Base-by-base conservation (phyloP, 2,888 invertebrate species). In the Epinotia ramella region DNA sequence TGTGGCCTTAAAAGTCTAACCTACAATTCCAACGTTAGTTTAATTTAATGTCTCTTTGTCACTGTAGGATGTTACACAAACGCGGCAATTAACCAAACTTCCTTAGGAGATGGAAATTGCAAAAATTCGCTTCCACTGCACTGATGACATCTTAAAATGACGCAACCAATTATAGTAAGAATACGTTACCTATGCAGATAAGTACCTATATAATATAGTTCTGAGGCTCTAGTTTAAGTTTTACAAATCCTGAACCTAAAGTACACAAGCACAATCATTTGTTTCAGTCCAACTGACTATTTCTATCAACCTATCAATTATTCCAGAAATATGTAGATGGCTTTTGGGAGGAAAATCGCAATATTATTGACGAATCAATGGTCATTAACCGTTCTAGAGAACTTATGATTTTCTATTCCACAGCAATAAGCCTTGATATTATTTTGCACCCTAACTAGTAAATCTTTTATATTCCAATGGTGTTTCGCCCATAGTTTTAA, bases 71-170 rank as follows among this genome's bases (percentile, higher is more conserved):
- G 59, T 69, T 69, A 69, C 69, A 46, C 59, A 69, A 60, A 69
- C 49, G 64, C n/a, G 62, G 62, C 16, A 49, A 49, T 53, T 46
- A 69, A 73, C 40, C 63, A 53, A 33, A 64, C 64, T 74, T 74
- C 74, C 74, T 62, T 67, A 62, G 56, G 64, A 72, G 63, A 33
- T 62, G 76, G 79, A 81, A 74, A 63, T 81, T 80, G 76, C 79
- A 46, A 73, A 79, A 68, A 59, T 56, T 64, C 68, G 73, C 75
- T 79, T 83, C 82, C 82, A 78, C n/a, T n/a, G n/a, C n/a, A n/a
- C 78, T 80, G 81, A 81, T 80, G 80, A 79, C 80, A 84, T 80
- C 79, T 78, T 46, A 57, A 75, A 62, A 66, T 53, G 66, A 66
- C 66, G 53, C 53, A 12, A 12, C 49, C 53, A 66, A 18, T 63